Evolutionary conservation across 2,113 vertebrate species (phyloP), one percentile per base, ranked within the genome.

Genomic region (Alexandromys fortis): DNA sequence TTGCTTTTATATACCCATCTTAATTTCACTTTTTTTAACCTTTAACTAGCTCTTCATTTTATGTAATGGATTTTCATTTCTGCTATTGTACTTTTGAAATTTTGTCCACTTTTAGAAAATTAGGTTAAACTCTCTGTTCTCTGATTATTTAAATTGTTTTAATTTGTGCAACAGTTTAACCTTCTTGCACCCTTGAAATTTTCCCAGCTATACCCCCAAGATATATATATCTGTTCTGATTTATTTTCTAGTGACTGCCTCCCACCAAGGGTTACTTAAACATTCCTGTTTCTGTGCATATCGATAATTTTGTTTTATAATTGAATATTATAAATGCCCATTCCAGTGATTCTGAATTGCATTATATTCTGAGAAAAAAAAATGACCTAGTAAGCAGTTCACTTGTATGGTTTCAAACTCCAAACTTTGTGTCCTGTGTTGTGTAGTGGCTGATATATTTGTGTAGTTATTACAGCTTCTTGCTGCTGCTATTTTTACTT

Each of bases 401-500:
- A 78, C 26, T 91, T 87, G 2, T 26, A 63, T 86, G 42, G 38
- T 92, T 75, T 94, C 67, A 91, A 96, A 89, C 55, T 72, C 26
- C 77, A 82, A 94, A 77, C 67, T 76, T 61, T 88, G 4, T 79
- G 38, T 90, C 63, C 61, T 63, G 79, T 42, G n/a, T 16, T 65
- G 14, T 75, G 9, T 78, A 85, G 21, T 42, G 49, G 85, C 63
- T 93, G 78, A 88, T 79, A 49, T 65, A 65, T 88, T 92, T 92
- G 47, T 61, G 68, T 38, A 67, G 49, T 96, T 95, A 85, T 83
- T 93, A 90, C 8, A 26, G 12, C 28, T 96, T 95, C 52, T 79
- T 93, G 78, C 28, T 82, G 17, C 63, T 95, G 86, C 49, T 97
- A 42, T 91, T 94, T 94, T 94, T 75, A 90, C 38, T 35, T 70